Conservation (phyloP, 2,797 vertebrate species). For the Acestrorhynchus altus region DNA sequence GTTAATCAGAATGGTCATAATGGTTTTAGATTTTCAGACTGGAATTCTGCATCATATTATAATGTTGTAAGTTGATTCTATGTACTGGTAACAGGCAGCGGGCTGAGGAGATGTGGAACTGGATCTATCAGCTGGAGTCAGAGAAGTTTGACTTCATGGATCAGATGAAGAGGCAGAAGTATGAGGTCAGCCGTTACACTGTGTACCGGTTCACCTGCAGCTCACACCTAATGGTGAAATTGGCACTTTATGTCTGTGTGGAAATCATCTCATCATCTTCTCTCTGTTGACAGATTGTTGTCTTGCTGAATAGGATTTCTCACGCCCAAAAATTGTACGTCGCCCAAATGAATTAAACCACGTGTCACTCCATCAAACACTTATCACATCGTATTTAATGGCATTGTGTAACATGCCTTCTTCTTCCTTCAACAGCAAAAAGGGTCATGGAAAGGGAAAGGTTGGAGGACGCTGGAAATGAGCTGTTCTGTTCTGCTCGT, state of each 20-base stretch:
- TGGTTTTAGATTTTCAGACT: too few species aligned
- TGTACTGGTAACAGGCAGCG: constrained; percentile 83
- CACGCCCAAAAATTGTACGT: constrained; percentile 95
- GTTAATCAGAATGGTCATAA: too few species aligned
- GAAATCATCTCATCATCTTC: background rate
- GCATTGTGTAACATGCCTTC: background rate
- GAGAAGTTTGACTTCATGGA: constrained; percentile 91
- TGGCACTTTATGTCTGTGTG: too few species aligned
- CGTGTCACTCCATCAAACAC: background rate
- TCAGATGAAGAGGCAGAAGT: constrained; percentile 87
- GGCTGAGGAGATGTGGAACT: constrained; percentile 87
- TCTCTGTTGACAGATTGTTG: constrained; percentile 79
- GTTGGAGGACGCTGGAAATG: constrained; percentile 93
- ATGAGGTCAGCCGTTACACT: constrained; percentile 79
- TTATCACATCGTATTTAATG: background rate
- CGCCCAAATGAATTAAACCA: background rate
- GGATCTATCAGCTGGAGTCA: constrained; percentile 89
- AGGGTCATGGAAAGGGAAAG: constrained; percentile 88
- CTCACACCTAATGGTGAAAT: too few species aligned
- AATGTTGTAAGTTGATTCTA: too few species aligned
- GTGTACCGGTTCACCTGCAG: too few species aligned
- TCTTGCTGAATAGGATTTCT: constrained; percentile 90
- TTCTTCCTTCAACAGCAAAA: constrained; percentile 79
- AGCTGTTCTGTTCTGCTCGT: constrained; percentile 21
- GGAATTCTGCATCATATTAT: too few species aligned